Base-by-base conservation (phyloP, 2,888 invertebrate genomes). In the Parascotia fuliginaria region DNA sequence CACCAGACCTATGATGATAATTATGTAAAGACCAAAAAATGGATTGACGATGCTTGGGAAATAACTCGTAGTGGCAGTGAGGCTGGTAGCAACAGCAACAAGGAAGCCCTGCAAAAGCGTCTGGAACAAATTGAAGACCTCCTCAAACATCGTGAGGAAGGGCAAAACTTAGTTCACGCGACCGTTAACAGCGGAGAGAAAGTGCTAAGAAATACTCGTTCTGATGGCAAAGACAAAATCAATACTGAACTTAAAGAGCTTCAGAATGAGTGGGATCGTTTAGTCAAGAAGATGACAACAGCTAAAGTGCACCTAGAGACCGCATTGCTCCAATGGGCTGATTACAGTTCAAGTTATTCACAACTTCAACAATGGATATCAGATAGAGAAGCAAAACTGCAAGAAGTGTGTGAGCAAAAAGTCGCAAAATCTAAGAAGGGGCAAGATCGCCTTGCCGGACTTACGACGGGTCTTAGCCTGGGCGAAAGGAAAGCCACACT, bases 301-400 rank as follows among this genome's bases (percentile, higher is more conserved):
- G 96, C 97, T 0, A 98, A 98, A 85, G 97, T 97, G 9, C 96
- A 97, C 71, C 86, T 98, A 28, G 98, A 98, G 85, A 97, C 97
- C 0, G 96, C 96, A 66, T 90, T 98, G 9, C 92, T 98, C 31
- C 98, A 98, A 94, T 98, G 98, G 98, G 97, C 98, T 5, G 98
- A 98, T 79, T 98, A 98, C 82, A 98, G 97, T 79, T 98, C 98
- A 44, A 98, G 97, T 49, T 98, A 97, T 81, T 95, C 96, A 12
- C 98, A 98, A 80, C 89, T 98, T 15, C 96, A 98, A 75, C 97
- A 98, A 93, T 98, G 98, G 98, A 97, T 99, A 54, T 95, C 95
- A 24, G 98, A 98, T 74, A 94, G 98, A 69, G 98, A 98, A 92
- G 97, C 97, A 3, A 97, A 98, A 87, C 83, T 98, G 38, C 97